Evolutionary conservation across 2,797 vertebrate species (phyloP), one percentile per base, ranked within the genome.

Genomic region (Erpetoichthys calabaricus): DNA sequence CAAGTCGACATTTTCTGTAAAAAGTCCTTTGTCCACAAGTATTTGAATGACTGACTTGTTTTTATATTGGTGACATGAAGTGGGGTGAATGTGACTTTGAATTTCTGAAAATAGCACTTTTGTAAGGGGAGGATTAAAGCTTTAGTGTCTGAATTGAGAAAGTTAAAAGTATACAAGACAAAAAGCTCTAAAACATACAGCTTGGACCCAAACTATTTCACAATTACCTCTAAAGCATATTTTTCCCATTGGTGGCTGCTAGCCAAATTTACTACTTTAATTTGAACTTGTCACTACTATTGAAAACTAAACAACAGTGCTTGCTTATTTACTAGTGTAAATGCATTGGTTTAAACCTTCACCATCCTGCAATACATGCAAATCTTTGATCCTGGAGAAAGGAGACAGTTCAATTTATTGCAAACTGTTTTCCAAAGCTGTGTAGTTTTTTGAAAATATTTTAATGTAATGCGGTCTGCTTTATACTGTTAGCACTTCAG

Each of bases 101-200:
- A 73, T 70, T 72, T 79, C 66, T 66, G 62, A 69, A 74, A 75
- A 83, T 73, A 79, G 85, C 81, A 85, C 81, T 81, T 82, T 81
- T 74, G 64, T 61, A 64, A 70, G 53, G 45, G 45, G 56, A 70
- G 68, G 41, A 51, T 55, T 61, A 74, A 79, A 76, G 77, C 78
- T 81, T 80, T 81, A 73, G 69, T 69, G 66, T 74, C 64, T 74
- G 63, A 69, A 7, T 49, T 49, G 25, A 25, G 25, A 25, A 25
- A 25, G 25, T 25, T 25, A 25, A 25, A 25, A 25, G 25, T 25
- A 7, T 49, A 4, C 7, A 49, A 49, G 47, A 49, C 7, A 7
- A 67, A 59, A 57, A 65, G 63, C 69, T 73, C 73, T 53, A 68
- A 72, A 73, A 74, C 67, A 68, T 75, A 69, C 77, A 79, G 70